Conservation (phyloP, 2,113 vertebrate species). For the Lamprotornis superbus region DNA sequence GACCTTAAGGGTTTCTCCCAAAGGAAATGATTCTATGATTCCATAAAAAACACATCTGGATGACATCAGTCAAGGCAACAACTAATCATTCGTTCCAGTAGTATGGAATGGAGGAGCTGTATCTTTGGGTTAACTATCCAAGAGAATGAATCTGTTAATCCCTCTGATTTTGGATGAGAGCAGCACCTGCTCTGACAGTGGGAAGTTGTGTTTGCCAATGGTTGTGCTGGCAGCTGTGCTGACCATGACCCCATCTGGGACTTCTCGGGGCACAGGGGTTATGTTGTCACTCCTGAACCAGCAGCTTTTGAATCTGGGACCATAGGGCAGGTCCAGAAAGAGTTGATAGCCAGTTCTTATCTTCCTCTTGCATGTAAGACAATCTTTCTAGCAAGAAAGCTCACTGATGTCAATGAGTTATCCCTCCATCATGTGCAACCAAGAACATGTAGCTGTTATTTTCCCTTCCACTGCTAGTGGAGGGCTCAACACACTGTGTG, state of each 20-base stretch:
- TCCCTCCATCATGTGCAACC: background rate
- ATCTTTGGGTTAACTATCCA: background rate
- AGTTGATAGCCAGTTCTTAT: background rate
- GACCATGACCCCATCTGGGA: background rate
- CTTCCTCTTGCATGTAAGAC: background rate
- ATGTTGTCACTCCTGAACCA: background rate
- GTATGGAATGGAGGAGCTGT: background rate
- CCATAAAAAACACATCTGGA: background rate
- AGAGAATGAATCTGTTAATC: background rate
- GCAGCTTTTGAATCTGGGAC: background rate
- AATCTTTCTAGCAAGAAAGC: background rate
- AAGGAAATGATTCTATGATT: background rate
- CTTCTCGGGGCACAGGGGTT: accelerated
- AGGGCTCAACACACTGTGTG: background rate
- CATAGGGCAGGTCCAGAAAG: background rate
- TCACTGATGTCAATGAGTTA: background rate
- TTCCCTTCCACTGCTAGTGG: background rate
- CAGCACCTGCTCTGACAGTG: background rate
- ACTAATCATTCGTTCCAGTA: background rate
- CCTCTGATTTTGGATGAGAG: background rate
- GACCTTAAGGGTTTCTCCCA: background rate
- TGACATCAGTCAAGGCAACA: background rate
- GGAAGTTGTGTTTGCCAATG: background rate
- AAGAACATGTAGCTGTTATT: background rate
- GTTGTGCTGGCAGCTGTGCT: background rate